Evolutionary conservation across 1,140 invertebrate genomes (phyloP).

Genomic region (Pseudomyrmex gracilis): DNA sequence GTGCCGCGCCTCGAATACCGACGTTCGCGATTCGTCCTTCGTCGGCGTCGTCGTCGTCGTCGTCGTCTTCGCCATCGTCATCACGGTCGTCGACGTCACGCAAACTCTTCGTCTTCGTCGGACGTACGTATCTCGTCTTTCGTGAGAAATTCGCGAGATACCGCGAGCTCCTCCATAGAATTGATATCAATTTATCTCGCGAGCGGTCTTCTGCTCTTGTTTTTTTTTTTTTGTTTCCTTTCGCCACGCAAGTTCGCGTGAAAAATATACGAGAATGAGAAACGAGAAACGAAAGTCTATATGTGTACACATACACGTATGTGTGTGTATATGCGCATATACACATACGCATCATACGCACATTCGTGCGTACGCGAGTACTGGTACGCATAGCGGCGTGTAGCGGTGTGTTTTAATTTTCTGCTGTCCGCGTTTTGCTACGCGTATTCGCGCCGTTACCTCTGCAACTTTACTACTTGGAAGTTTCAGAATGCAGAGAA

Average conservation of each 20-base stretch:
- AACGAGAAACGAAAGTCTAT: background rate
- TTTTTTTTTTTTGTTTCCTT: background rate
- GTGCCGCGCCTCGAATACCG: conserved; percentile 68
- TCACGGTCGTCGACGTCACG: conserved; percentile 46
- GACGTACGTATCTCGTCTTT: conserved; percentile 33
- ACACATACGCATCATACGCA: background rate
- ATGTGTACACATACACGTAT: background rate
- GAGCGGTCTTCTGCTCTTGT: conserved; percentile 9
- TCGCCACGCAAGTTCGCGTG: conserved; percentile 23
- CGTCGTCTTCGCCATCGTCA: conserved; percentile 15
- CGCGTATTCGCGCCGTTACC: conserved; percentile 38
- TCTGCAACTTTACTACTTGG: conserved; percentile 59
- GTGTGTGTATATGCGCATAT: background rate
- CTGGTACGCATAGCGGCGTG: background rate
- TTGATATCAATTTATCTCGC: conserved; percentile 56
- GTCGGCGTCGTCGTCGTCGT: conserved; percentile 50
- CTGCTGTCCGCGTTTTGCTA: conserved; percentile 51
- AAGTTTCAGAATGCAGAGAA: conserved; percentile 62
- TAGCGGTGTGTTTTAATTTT: conserved; percentile 53
- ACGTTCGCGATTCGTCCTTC: conserved; percentile 69
- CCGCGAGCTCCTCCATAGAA: conserved; percentile 22
- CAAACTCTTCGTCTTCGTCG: conserved; percentile 31
- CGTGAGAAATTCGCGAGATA: conserved; percentile 55
- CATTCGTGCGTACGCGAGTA: background rate
- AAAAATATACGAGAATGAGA: conserved; percentile 29